Conservation (phyloP, 2,888 invertebrate species). For the Melieria omissa region DNA sequence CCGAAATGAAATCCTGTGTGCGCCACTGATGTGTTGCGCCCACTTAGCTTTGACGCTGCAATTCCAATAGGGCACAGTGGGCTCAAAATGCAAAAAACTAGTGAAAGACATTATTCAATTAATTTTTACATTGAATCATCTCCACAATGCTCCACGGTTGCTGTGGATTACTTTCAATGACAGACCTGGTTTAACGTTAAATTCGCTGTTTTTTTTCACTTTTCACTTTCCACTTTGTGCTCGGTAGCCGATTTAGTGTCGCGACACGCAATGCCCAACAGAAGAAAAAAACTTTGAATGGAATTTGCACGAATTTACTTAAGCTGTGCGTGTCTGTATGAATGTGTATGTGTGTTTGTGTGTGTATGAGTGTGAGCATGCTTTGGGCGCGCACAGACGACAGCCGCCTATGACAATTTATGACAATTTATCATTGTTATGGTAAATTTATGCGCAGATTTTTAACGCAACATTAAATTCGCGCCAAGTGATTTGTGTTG, state of each 20-base stretch:
- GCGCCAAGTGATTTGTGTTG: constrained; percentile 12
- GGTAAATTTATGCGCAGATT: constrained; percentile 63
- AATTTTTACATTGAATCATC: too few relatives aligned
- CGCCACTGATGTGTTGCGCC: too few relatives aligned
- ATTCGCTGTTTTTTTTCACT: constrained; percentile 38
- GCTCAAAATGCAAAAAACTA: too few relatives aligned
- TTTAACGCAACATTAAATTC: constrained; percentile 63
- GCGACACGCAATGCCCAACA: constrained; percentile 43
- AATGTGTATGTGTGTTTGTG: constrained; percentile 10
- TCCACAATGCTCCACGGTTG: constrained; percentile 7
- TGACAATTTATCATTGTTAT: constrained; percentile 56
- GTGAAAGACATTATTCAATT: too few relatives aligned
- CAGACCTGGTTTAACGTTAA: constrained; percentile 43
- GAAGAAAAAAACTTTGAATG: constrained; percentile 33
- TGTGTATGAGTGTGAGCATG: constrained; percentile 20
- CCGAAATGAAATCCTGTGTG: too few relatives aligned
- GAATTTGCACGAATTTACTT: constrained; percentile 9
- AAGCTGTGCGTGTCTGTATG: neutral
- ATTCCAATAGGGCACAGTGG: too few relatives aligned
- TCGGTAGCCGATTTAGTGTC: constrained; percentile 19
- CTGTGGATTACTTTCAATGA: constrained; percentile 40
- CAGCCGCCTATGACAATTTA: constrained; percentile 25
- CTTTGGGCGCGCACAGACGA: constrained; percentile 14
- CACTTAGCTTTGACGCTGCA: too few relatives aligned
- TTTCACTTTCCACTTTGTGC: constrained; percentile 21